phyloP scores from a whole-genome alignment of 2,113 vertebrate species.

The Plecotus auritus region DNA sequence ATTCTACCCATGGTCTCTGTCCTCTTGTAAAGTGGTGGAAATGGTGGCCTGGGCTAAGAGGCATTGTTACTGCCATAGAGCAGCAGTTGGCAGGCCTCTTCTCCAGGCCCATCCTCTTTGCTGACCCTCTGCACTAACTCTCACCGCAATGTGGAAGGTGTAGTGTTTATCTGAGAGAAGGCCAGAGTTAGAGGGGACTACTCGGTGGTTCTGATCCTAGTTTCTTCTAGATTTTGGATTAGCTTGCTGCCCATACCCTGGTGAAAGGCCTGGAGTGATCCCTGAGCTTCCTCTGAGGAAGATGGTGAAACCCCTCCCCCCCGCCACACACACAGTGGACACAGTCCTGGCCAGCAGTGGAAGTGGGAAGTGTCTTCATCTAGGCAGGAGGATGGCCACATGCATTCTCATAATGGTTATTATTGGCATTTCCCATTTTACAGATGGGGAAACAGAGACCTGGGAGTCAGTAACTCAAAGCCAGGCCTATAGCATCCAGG shows the following conservation, averaged over 20 bases:
- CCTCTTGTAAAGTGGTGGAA: background rate
- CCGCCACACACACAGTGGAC: background rate
- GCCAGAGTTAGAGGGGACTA: too few relatives aligned
- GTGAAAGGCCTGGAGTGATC: background rate
- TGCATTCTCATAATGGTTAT: background rate
- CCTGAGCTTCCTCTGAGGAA: background rate
- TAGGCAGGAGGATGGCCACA: accelerated
- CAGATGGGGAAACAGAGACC: background rate
- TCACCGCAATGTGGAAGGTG: background rate
- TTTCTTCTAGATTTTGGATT: background rate
- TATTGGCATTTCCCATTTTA: background rate
- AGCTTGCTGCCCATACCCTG: background rate
- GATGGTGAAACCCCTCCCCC: background rate
- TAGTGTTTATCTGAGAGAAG: background rate
- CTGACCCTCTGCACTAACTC: background rate
- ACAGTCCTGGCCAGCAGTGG: background rate
- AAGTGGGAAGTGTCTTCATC: background rate
- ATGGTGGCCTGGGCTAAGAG: background rate
- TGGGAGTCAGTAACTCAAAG: background rate
- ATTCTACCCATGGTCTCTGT: background rate
- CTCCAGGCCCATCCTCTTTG: background rate
- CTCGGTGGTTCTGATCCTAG: background rate
- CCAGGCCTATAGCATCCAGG: background rate
- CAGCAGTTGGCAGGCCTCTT: background rate
- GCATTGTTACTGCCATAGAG: background rate